These are phyloP conservation scores for Exaiptasia diaphana DNA, from an alignment of 64 coral and sea anemone genomes.

Conservation along the genomic window DNA sequence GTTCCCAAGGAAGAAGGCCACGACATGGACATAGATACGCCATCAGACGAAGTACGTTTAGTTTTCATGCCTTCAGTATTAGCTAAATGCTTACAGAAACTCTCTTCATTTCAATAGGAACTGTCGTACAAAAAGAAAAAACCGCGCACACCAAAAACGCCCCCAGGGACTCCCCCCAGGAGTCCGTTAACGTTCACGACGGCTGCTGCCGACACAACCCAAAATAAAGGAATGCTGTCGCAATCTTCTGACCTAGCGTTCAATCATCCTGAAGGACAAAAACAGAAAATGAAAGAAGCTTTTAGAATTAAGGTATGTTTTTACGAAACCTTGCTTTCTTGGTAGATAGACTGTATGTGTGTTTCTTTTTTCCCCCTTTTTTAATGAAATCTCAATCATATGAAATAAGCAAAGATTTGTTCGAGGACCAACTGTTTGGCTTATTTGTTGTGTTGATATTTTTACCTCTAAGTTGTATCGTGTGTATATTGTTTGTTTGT, in stretches of 20 bases:
- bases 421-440: no score
- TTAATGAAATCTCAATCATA: no score
- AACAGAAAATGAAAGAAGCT: constrained; percentile 63
- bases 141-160: constrained; percentile 71
- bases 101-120: not conserved
- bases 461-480: no score
- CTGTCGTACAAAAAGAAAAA: constrained; percentile 47
- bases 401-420: no score
- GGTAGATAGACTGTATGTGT: no score
- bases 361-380: no score
- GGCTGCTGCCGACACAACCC: constrained; percentile 88
- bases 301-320: constrained; percentile 92
- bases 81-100: not conserved
- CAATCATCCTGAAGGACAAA: constrained; percentile 14
- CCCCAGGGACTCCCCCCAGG: constrained; percentile 88
- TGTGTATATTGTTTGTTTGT: no score
- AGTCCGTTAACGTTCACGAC: constrained; percentile 83
- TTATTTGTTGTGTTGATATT: no score
- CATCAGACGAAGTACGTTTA: not conserved
- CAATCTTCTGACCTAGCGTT: constrained; percentile 15
- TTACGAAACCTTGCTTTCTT: no score
- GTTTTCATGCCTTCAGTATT: not conserved
- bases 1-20: constrained; percentile 23
- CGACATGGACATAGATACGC: not conserved
- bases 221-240: constrained; percentile 31